Evolutionary conservation across 2,888 invertebrate species (phyloP).

Genomic region (Apoda limacodes): DNA sequence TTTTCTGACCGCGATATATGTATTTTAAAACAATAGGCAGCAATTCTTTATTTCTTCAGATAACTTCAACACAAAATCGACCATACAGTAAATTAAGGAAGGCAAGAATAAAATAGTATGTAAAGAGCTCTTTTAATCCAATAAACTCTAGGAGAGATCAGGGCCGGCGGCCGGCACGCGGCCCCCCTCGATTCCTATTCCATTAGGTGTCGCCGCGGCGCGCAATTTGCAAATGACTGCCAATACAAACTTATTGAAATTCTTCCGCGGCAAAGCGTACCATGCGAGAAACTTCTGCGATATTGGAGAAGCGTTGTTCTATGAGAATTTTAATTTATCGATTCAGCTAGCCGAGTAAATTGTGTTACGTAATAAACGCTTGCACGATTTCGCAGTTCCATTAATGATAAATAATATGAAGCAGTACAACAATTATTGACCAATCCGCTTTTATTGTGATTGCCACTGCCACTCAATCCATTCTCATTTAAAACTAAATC

Average conservation of each 20-base stretch:
- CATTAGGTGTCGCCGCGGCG: slow-evolving; percentile 61
- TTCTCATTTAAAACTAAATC: too few species aligned
- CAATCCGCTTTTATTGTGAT: too few species aligned
- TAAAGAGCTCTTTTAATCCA: slow-evolving; percentile 43
- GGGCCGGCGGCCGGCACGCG: slow-evolving; percentile 32
- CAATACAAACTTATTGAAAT: slow-evolving; percentile 68
- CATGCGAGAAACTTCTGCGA: slow-evolving; percentile 32
- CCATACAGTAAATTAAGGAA: not conserved
- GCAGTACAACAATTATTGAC: too few species aligned
- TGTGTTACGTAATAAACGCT: too few species aligned
- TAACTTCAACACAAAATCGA: too few species aligned
- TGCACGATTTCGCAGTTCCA: too few species aligned
- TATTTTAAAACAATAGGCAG: too few species aligned
- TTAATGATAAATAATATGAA: too few species aligned
- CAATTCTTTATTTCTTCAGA: too few species aligned
- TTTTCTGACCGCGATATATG: too few species aligned
- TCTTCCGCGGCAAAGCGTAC: slow-evolving; percentile 51
- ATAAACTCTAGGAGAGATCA: slow-evolving; percentile 43
- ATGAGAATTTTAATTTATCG: slow-evolving; percentile 25
- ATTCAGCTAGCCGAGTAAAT: too few species aligned
- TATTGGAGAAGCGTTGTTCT: slow-evolving; percentile 27
- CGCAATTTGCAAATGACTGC: slow-evolving; percentile 61
- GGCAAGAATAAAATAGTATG: slow-evolving; percentile 10
- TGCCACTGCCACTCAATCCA: too few species aligned
- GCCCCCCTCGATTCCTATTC: slow-evolving; percentile 54